Evolutionary conservation across 2,797 vertebrate species (phyloP).

Genomic region (Alectoris magna): DNA sequence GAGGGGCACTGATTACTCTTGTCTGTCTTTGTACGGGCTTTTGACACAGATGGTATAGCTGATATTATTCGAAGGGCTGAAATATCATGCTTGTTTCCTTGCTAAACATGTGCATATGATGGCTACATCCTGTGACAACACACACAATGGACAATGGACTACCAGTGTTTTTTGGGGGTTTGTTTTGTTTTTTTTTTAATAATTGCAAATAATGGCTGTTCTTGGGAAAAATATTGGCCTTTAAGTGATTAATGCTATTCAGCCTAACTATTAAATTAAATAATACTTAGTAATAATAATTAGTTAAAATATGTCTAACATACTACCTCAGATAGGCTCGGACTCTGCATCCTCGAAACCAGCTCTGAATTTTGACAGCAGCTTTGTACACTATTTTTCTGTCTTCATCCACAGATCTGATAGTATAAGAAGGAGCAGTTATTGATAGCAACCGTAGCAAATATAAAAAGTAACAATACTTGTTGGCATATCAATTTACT

Average conservation of each 20-base stretch:
- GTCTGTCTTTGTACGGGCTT: no score
- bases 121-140: no score
- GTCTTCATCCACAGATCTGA: slow-evolving; percentile 83
- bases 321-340: slow-evolving; percentile 87
- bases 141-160: no score
- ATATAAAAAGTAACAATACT: neutral
- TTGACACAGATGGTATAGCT: no score
- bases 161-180: no score
- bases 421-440: slow-evolving; percentile 20
- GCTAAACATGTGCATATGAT: no score
- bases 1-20: no score
- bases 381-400: slow-evolving; percentile 81
- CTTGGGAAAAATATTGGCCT: neutral
- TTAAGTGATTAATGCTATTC: neutral
- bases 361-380: slow-evolving; percentile 89
- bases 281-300: no score
- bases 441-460: neutral
- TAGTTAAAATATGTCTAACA: neutral
- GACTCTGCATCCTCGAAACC: slow-evolving; percentile 87
- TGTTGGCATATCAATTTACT: slow-evolving; percentile 4
- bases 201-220: neutral
- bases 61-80: no score
- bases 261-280: neutral
- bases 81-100: no score
- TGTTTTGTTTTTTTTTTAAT: no score